Evolutionary conservation across 2,797 vertebrate species (phyloP).

Genomic region (Sciurus vulgaris): DNA sequence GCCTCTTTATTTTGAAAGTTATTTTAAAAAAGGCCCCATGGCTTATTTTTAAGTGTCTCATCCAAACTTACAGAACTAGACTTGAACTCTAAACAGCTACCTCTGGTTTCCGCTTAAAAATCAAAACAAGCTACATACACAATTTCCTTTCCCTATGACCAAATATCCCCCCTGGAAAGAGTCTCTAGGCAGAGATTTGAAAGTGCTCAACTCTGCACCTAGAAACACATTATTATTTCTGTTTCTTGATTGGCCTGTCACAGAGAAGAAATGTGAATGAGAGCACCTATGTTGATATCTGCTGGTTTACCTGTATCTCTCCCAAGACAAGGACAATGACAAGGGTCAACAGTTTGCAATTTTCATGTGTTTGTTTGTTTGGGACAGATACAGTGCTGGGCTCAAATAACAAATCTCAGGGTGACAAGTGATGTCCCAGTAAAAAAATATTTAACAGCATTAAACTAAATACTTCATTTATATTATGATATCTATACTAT

Average conservation of each 20-base stretch:
- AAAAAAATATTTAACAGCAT: constrained; percentile 70
- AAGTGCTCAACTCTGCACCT: not conserved
- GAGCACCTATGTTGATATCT: constrained; percentile 73
- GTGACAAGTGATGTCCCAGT: constrained; percentile 74
- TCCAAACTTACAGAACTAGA: not conserved
- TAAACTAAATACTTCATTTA: too few relatives aligned
- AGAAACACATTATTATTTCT: constrained; percentile 23
- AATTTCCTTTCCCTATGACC: not conserved
- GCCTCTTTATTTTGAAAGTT: not conserved
- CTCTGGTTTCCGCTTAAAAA: constrained; percentile 32
- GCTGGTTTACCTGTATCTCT: constrained; percentile 69
- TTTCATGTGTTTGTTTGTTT: constrained; percentile 77
- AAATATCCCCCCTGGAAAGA: not conserved
- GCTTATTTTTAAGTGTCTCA: constrained; percentile 6
- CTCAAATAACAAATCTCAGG: constrained; percentile 77
- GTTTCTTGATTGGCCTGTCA: constrained; percentile 66
- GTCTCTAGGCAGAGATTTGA: not conserved
- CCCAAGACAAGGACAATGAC: constrained; percentile 78
- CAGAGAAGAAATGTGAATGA: constrained; percentile 66
- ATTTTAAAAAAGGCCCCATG: not conserved
- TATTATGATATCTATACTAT: too few relatives aligned
- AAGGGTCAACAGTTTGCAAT: constrained; percentile 82
- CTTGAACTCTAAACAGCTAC: not conserved
- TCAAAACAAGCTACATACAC: not conserved
- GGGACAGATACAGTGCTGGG: constrained; percentile 79